A percentile compares a stretch with the other conserved stretches of the same genome.
These are phyloP conservation scores for Acanthurus tractus DNA, from an alignment of 2,797 vertebrate genomes.

Conservation along the genomic window DNA sequence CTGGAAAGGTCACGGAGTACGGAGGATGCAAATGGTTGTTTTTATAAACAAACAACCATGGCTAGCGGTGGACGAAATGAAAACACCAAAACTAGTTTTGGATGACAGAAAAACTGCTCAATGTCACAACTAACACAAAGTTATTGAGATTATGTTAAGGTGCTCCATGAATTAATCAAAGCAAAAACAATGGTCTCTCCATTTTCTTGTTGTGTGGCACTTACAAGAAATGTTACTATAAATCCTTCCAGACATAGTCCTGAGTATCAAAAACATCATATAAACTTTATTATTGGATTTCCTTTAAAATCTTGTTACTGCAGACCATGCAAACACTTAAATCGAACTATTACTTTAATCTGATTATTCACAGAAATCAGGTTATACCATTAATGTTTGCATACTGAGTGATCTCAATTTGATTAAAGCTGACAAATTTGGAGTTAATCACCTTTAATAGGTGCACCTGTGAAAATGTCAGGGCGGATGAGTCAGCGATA, in stretches of 20 bases:
- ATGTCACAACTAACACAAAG: conserved; percentile 16
- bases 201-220: conserved; percentile 1
- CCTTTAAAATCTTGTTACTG: conserved; percentile 46
- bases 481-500: conserved; percentile 19
- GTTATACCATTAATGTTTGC: conserved; percentile 32
- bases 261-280: conserved; percentile 35
- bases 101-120: conserved; percentile 9
- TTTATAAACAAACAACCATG: conserved; percentile 16
- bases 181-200: not conserved
- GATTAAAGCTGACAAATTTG: conserved; percentile 28
- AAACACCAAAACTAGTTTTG: not conserved
- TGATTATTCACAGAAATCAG: conserved; percentile 51
- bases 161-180: conserved; percentile 9
- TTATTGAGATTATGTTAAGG: conserved; percentile 4
- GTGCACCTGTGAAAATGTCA: conserved; percentile 59
- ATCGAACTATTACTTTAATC: conserved; percentile 62
- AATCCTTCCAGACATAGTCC: conserved; percentile 21
- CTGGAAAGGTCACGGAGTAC: conserved; percentile 26
- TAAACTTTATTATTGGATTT: conserved; percentile 47
- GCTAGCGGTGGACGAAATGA: conserved; percentile 1
- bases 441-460: conserved; percentile 22
- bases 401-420: conserved; percentile 16
- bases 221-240: conserved; percentile 18
- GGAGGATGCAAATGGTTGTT: conserved; percentile 44
- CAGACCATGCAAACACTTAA: conserved; percentile 50